phyloP scores from a whole-genome alignment of 2,113 vertebrate species.

The Alethe diademata region DNA sequence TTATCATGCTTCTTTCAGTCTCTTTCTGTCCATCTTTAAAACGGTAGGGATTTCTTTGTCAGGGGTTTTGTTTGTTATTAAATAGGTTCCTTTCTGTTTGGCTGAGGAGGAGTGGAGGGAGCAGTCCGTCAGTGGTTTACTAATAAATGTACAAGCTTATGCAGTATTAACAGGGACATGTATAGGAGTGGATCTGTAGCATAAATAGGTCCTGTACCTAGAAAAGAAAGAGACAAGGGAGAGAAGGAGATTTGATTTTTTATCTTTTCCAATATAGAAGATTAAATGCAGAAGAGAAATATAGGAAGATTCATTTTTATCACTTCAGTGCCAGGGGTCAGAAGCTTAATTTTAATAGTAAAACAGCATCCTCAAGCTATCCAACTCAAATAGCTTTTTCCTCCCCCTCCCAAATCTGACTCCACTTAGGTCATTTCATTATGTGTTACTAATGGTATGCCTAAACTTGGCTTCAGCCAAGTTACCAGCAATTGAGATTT shows the following conservation, averaged over 20 bases:
- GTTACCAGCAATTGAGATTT: constrained; percentile 44
- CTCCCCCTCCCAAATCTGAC: background rate
- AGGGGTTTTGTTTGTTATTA: background rate
- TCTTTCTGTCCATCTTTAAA: constrained; percentile 69
- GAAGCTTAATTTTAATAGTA: constrained; percentile 64
- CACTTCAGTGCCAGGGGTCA: constrained; percentile 47
- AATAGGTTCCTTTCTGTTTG: constrained; percentile 52
- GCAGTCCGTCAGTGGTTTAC: constrained; percentile 80
- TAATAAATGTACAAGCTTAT: constrained; percentile 83
- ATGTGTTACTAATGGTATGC: constrained; percentile 30
- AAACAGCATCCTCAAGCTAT: constrained; percentile 44
- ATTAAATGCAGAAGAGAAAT: constrained; percentile 48
- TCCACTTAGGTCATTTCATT: constrained; percentile 41
- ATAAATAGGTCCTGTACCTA: constrained; percentile 81
- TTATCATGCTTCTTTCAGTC: constrained; percentile 81
- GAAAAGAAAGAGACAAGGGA: constrained; percentile 29
- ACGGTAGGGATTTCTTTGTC: constrained; percentile 25
- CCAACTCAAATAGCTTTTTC: constrained; percentile 12
- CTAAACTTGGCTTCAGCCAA: constrained; percentile 36
- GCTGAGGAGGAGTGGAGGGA: constrained; percentile 18
- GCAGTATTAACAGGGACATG: constrained; percentile 81
- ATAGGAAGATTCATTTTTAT: constrained; percentile 51
- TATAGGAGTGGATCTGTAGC: constrained; percentile 80
- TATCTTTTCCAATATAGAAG: constrained; percentile 30
- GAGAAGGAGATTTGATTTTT: constrained; percentile 23